These are phyloP conservation scores for Drosophila triauraria DNA, from an alignment of 1,140 invertebrate genomes.

Conservation along the genomic window DNA sequence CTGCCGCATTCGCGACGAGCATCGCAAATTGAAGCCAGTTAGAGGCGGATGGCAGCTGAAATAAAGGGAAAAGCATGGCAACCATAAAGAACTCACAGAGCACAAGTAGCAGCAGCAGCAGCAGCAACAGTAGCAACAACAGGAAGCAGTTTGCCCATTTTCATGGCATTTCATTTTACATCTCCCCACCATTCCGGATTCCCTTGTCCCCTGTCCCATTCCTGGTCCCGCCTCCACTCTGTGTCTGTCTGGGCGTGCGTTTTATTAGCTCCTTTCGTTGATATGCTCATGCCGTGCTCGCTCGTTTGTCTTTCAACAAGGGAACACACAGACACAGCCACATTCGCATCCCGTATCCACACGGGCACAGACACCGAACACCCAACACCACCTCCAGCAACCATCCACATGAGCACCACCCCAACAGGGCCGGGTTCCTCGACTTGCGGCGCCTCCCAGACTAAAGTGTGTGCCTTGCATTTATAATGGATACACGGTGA, in stretches of 20 bases:
- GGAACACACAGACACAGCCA: constrained; percentile 38
- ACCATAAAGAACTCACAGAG: constrained; percentile 50
- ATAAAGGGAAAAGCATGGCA: constrained; percentile 18
- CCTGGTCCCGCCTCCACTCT: constrained; percentile 2
- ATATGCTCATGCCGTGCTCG: constrained; percentile 80
- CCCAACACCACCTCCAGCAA: constrained; percentile 21
- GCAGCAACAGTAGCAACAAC: constrained; percentile 57
- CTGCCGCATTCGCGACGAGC: constrained; percentile 16
- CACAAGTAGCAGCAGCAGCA: constrained; percentile 14
- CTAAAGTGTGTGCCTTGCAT: constrained; percentile 73
- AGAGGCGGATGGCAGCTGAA: constrained; percentile 34
- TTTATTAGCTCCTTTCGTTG: constrained; percentile 83
- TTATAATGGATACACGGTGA: constrained; percentile 63
- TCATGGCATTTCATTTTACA: constrained; percentile 80
- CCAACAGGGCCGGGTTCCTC: constrained; percentile 26
- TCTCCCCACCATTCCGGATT: constrained; percentile 8
- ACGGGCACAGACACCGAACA: constrained; percentile 22
- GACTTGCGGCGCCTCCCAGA: constrained; percentile 63
- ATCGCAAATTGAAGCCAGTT: constrained; percentile 52
- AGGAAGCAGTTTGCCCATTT: constrained; percentile 82
- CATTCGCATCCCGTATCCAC: constrained; percentile 33
- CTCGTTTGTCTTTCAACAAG: constrained; percentile 77
- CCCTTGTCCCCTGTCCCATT: constrained; percentile 2
- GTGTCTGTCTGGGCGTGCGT: constrained; percentile 65
- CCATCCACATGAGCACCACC: constrained; percentile 38